These are phyloP conservation scores for Micrasema minimum DNA, from an alignment of 1,140 invertebrate species.

Conservation along the genomic window DNA sequence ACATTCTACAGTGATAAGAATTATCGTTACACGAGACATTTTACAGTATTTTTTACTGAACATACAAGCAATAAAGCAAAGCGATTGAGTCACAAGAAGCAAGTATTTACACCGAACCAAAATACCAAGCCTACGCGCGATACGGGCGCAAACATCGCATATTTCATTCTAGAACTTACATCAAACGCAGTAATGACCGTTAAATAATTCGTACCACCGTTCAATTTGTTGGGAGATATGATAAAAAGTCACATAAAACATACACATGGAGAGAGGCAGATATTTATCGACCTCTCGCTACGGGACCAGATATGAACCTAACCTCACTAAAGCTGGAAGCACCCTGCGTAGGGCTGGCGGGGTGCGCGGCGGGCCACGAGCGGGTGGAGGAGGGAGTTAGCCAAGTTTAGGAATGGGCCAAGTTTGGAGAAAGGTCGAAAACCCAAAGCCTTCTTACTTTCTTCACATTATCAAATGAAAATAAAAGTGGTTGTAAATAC, in stretches of 20 bases:
- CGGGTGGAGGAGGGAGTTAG: conserved; percentile 7
- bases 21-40: not conserved
- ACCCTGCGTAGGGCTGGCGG: conserved; percentile 23
- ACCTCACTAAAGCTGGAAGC: conserved; percentile 39
- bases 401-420: conserved; percentile 17
- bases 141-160: conserved; percentile 27
- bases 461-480: no score
- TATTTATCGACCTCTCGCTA: conserved; percentile 51
- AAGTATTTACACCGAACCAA: conserved; percentile 29
- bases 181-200: conserved; percentile 30
- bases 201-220: conserved; percentile 28
- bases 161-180: conserved; percentile 42
- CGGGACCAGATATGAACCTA: conserved; percentile 52
- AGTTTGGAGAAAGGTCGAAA: conserved; percentile 30
- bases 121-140: conserved; percentile 24
- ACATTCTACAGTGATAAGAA: no score
- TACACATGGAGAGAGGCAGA: conserved; percentile 35
- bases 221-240: conserved; percentile 1
- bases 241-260: conserved; percentile 38
- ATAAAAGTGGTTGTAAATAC: no score
- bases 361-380: not conserved
- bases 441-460: no score
- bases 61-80: conserved; percentile 36
- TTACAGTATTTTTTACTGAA: no score
- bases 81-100: conserved; percentile 24